phyloP scores from a whole-genome alignment of 2,797 vertebrate genomes.

The Pseudochirops corinnae region DNA sequence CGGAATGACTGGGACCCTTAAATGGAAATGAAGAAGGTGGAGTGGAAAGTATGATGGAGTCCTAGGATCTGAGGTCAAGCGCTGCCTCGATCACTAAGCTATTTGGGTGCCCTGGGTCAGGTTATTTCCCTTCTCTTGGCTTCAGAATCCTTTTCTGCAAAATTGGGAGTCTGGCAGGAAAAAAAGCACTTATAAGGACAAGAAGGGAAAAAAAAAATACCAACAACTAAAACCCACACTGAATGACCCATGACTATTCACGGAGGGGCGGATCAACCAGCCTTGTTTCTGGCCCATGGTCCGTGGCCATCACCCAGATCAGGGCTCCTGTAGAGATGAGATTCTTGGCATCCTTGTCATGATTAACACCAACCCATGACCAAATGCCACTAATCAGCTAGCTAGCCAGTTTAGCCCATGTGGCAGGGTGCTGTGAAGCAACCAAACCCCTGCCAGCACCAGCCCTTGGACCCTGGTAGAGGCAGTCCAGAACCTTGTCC shows the following conservation, averaged over 20 bases:
- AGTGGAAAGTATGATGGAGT: background rate
- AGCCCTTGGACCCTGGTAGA: background rate
- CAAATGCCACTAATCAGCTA: background rate
- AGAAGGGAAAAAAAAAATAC: background rate
- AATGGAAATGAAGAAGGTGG: background rate
- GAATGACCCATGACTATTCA: background rate
- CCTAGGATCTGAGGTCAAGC: too few species aligned
- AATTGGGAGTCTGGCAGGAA: background rate
- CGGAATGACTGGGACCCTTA: background rate
- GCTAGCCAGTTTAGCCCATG: background rate
- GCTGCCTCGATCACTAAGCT: background rate
- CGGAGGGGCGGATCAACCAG: background rate
- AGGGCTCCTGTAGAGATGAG: accelerated
- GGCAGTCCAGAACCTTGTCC: too few species aligned
- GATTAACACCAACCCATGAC: background rate
- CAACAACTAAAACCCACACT: background rate
- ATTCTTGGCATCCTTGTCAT: background rate
- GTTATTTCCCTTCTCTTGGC: background rate
- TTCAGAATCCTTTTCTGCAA: background rate
- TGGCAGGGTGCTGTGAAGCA: background rate
- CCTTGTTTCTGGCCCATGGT: background rate
- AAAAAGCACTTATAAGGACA: background rate
- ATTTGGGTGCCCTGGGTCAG: background rate
- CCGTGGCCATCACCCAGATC: background rate
- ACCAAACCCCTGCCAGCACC: background rate